Evolutionary conservation across 2,888 invertebrate species (phyloP).

Genomic region (Polydrusus tereticollis): DNA sequence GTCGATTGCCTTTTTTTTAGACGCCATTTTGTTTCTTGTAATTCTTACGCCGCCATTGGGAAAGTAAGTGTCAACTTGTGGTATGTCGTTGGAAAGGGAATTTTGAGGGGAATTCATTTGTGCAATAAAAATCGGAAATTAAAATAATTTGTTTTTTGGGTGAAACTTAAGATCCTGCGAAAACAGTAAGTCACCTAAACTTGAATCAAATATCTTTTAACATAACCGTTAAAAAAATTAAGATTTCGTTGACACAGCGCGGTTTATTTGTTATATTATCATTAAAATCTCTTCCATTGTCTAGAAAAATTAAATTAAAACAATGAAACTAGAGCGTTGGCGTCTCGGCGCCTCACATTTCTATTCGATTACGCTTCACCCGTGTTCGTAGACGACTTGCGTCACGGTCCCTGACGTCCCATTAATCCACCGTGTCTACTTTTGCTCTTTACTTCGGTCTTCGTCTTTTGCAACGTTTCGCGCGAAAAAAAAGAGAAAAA

Average conservation of each 20-base stretch:
- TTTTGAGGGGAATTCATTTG: too few relatives aligned
- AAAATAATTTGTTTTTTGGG: too few relatives aligned
- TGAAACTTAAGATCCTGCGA: too few relatives aligned
- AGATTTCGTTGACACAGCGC: too few relatives aligned
- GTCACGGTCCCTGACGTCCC: conserved; percentile 9
- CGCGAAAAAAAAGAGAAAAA: conserved; percentile 27
- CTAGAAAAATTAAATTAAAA: not conserved
- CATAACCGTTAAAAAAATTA: not conserved
- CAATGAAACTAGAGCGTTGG: not conserved
- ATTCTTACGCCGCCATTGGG: too few relatives aligned
- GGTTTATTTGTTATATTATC: not conserved
- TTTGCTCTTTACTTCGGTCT: conserved; percentile 7
- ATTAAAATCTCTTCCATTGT: not conserved
- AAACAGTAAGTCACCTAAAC: too few relatives aligned
- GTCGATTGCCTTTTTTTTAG: too few relatives aligned
- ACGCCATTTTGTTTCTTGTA: too few relatives aligned
- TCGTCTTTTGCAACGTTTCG: conserved; percentile 5
- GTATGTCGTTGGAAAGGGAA: too few relatives aligned
- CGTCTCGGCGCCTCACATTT: conserved; percentile 9
- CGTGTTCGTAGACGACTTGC: not conserved
- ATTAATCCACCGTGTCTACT: not conserved
- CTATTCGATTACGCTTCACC: not conserved
- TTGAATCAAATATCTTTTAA: too few relatives aligned
- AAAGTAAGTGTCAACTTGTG: too few relatives aligned
- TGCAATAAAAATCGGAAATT: too few relatives aligned